Evolutionary conservation across 2,797 vertebrate genomes (phyloP), one percentile per base, ranked within the genome.

Genomic region (Halcyon chelicuti): DNA sequence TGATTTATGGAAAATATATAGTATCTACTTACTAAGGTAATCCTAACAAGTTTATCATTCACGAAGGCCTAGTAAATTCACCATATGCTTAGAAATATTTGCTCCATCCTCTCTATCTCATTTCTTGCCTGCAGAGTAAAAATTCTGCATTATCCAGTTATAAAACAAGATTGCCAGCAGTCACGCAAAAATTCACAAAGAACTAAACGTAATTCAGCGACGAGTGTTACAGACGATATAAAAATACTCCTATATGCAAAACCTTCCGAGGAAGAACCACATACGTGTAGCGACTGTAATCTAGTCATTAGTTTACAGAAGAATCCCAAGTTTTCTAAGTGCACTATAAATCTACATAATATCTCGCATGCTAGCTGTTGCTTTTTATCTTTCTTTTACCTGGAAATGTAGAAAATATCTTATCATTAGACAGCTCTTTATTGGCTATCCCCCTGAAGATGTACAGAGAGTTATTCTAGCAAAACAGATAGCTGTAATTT

Each of bases 381-480:
- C 81, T 95, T 96, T 89, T 84, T 77, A 75, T 75, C 93, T 97
- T 94, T 94, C 55, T 40, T 92, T 96, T 93, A 94, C 26, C 63
- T 91, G 58, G 86, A 93, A 81, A 83, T 14, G 14, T 17, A 72
- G 49, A 77, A 75, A 88, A 77, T 72, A 84, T 14, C 15, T 0
- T 51, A 58, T 70, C 71, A 70, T 31, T 66, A 60, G 46, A 70
- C 35, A 73, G 83, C 33, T 95, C 54, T 93, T 95, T 70, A 87
- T 40, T 91, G 80, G 85, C 47, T 84, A 40, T 77, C 52, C 42
- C 91, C 68, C 54, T 91, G 46, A 96, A 91, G 76, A 80, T 37
- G 72, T 35, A n/a, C 42, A 19, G 71, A 96, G 92, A 95, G 63
- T 61, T 94, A 84, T 78, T 82, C 77, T 86, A 94, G 84, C n/a